Conservation (phyloP, 2,113 vertebrate genomes). For the Gobiocypris rarus region DNA sequence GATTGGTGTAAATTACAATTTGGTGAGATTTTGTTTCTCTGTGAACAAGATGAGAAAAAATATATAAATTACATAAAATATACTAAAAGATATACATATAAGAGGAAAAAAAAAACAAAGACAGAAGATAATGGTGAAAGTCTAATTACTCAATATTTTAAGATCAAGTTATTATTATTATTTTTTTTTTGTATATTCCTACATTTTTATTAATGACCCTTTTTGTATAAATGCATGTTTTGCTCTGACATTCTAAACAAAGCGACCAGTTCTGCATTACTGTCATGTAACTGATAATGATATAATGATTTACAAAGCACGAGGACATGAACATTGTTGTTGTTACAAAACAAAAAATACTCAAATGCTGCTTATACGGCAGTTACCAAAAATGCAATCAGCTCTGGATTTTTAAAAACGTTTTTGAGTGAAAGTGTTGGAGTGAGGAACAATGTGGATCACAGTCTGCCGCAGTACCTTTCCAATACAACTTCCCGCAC, state of each 20-base stretch:
- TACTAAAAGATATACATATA: too few species aligned
- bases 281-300: not conserved
- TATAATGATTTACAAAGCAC: not conserved
- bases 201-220: not conserved
- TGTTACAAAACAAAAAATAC: not conserved
- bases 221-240: not conserved
- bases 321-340: too few species aligned
- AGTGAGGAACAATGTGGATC: not conserved
- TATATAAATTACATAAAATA: too few species aligned
- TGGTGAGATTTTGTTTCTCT: too few species aligned
- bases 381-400: slow-evolving; percentile 4
- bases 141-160: not conserved
- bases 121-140: too few species aligned
- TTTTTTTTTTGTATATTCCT: not conserved
- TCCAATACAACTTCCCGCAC: not conserved
- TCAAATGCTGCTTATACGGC: not conserved
- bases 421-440: not conserved
- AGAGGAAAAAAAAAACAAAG: too few species aligned
- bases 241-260: not conserved
- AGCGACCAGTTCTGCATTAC: not conserved
- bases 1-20: too few species aligned
- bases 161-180: too few species aligned
- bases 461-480: not conserved
- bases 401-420: not conserved
- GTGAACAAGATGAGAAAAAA: too few species aligned